phyloP scores from a whole-genome alignment of 2,888 invertebrate species.

The Monopis laevigella region DNA sequence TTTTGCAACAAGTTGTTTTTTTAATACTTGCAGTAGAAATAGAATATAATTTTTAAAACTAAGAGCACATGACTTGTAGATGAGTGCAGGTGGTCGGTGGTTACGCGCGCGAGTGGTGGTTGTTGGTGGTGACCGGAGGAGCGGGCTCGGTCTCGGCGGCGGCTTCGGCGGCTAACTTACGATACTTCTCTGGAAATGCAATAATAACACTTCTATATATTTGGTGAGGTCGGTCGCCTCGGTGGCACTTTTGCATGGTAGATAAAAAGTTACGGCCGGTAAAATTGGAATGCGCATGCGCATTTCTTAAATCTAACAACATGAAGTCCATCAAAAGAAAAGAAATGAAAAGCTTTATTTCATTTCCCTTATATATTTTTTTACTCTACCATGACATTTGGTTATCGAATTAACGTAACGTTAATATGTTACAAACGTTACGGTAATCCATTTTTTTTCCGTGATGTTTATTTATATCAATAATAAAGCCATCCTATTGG shows the following conservation, averaged over 20 bases:
- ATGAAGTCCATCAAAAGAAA: neutral
- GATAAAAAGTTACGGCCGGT: too few species aligned
- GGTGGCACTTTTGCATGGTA: too few species aligned
- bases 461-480: too few species aligned
- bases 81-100: conserved; percentile 8
- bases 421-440: too few species aligned
- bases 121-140: conserved; percentile 51
- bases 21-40: neutral
- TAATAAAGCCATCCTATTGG: too few species aligned
- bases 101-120: conserved; percentile 54
- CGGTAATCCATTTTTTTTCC: too few species aligned
- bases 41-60: neutral
- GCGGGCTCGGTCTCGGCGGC: conserved; percentile 47
- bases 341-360: neutral
- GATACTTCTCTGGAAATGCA: conserved; percentile 68
- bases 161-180: conserved; percentile 68
- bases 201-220: neutral
- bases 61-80: neutral
- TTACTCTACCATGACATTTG: too few species aligned
- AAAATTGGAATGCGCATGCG: too few species aligned
- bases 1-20: neutral
- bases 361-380: neutral
- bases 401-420: too few species aligned
- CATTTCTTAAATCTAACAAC: neutral
- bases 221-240: too few species aligned